phyloP scores from a whole-genome alignment of 2,113 vertebrate genomes.

The Eonycteris spelaea region DNA sequence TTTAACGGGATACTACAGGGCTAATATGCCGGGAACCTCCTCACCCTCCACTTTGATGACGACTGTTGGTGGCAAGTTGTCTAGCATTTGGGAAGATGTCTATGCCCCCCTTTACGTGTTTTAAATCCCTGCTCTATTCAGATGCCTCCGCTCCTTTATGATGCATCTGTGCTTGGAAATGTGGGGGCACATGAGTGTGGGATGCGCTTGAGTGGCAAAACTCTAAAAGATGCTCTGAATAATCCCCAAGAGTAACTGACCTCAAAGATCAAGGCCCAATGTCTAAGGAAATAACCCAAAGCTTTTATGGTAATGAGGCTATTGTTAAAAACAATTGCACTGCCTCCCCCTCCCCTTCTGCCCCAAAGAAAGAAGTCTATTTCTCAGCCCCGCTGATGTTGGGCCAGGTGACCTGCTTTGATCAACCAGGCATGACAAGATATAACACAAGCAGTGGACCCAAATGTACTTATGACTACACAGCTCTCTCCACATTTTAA shows the following conservation, averaged over 20 bases:
- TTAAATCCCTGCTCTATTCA: slow-evolving; percentile 11
- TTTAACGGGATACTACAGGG: not conserved
- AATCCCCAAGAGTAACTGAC: not conserved
- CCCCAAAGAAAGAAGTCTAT: not conserved
- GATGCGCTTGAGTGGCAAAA: not conserved
- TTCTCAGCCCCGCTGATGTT: not conserved
- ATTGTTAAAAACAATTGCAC: not conserved
- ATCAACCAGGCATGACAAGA: not conserved
- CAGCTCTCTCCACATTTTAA: not conserved
- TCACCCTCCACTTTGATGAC: not conserved
- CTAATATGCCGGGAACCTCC: not conserved
- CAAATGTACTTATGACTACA: not conserved
- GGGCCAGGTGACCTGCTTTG: not conserved
- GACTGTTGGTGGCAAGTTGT: not conserved
- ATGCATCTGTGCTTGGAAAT: not conserved
- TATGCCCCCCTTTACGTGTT: not conserved
- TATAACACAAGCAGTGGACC: not conserved
- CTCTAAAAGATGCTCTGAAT: slow-evolving; percentile 17
- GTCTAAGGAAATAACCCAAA: not conserved
- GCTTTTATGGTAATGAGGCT: not conserved
- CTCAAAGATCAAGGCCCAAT: not conserved
- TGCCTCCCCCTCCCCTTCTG: not conserved
- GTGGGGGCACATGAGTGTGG: not conserved
- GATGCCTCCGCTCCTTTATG: not conserved
- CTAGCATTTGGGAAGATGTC: not conserved